Evolutionary conservation across 2,888 invertebrate genomes (phyloP).

Genomic region (Protophormia terraenovae): DNA sequence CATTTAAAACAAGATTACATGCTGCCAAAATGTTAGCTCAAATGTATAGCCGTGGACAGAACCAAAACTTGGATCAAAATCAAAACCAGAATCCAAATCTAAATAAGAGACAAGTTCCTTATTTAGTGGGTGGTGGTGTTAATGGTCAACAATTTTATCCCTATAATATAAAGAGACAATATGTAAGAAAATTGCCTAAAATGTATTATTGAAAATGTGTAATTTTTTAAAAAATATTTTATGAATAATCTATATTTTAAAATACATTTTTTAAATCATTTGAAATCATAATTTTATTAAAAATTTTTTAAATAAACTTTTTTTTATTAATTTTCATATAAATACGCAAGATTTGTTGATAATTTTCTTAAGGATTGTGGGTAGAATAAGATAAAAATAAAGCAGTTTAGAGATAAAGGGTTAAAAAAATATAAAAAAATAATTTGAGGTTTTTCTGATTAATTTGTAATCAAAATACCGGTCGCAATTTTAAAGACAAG

Average conservation of each 20-base stretch:
- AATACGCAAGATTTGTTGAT: no score
- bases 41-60: no score
- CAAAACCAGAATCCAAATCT: background rate
- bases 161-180: constrained; percentile 14
- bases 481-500: no score
- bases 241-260: background rate
- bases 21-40: constrained; percentile 41
- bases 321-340: background rate
- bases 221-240: background rate
- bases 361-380: no score
- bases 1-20: constrained; percentile 48
- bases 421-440: no score
- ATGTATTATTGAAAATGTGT: background rate
- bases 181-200: constrained; percentile 34
- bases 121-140: background rate
- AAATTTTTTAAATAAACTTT: background rate
- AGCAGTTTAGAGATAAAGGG: no score
- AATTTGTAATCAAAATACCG: no score
- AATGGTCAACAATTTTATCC: background rate
- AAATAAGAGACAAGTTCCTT: constrained; percentile 15
- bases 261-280: no score
- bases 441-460: no score
- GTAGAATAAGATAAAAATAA: no score
- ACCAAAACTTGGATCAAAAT: background rate
- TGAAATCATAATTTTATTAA: no score